A percentile compares a stretch with the other conserved stretches of the same genome.
Evolutionary conservation across 2,888 invertebrate genomes (phyloP).

Genomic region (Pterobdella sp.): DNA sequence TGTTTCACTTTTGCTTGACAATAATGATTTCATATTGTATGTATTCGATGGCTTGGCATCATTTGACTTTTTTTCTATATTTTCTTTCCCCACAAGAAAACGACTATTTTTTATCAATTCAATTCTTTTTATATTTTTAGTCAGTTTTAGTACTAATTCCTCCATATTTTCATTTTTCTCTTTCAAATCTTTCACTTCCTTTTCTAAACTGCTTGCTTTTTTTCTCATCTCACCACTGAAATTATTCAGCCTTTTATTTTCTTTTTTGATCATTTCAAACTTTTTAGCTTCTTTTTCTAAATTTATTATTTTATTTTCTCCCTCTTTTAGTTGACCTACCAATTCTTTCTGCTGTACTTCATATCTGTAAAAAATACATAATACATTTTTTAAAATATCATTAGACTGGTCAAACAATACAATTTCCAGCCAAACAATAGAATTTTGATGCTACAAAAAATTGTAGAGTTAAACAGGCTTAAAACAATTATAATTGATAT

Average conservation of each 20-base stretch:
- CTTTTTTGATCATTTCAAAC: constrained; percentile 5
- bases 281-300: constrained; percentile 14
- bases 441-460: too few relatives aligned
- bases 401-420: too few relatives aligned
- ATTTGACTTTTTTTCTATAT: not conserved
- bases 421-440: too few relatives aligned
- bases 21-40: not conserved
- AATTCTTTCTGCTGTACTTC: constrained; percentile 18
- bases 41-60: not conserved
- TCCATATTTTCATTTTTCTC: not conserved
- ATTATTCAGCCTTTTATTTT: constrained; percentile 23
- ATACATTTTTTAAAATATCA: too few relatives aligned
- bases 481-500: too few relatives aligned
- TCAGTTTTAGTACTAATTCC: not conserved
- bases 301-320: not conserved
- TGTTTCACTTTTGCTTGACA: not conserved
- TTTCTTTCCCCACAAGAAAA: not conserved
- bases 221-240: constrained; percentile 13
- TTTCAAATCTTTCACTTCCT: constrained; percentile 10
- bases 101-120: not conserved
- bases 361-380: not conserved
- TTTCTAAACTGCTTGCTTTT: constrained; percentile 1
- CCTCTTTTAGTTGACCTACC: constrained; percentile 8
- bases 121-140: not conserved
- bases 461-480: too few relatives aligned